Conservation (phyloP, 1,140 invertebrate genomes). For the Macrobrachium rosenbergii region DNA sequence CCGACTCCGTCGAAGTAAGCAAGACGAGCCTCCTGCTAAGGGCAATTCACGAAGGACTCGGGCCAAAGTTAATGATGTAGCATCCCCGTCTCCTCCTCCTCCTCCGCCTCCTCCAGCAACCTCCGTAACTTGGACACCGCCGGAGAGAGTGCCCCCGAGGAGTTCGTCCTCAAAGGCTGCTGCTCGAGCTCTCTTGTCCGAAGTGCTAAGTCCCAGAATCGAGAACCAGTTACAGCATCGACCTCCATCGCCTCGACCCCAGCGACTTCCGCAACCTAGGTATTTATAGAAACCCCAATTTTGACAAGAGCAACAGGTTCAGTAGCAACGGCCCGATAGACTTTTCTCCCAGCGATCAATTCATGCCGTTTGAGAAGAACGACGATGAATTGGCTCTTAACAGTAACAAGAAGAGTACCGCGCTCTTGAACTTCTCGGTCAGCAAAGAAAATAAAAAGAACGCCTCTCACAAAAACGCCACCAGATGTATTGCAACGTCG, state of each 20-base stretch:
- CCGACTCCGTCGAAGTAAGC: constrained; percentile 75
- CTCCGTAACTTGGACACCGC: neutral
- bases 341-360: neutral
- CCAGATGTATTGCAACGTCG: neutral
- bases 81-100: neutral
- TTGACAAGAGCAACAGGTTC: neutral
- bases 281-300: neutral
- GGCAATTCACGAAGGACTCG: constrained; percentile 40
- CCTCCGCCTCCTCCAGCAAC: neutral
- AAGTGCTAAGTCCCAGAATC: constrained; percentile 21
- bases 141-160: constrained; percentile 10
- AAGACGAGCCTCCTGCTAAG: constrained; percentile 71
- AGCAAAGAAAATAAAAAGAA: neutral
- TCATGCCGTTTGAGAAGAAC: neutral
- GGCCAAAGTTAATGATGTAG: neutral
- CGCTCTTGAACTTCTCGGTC: too few relatives aligned
- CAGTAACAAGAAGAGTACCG: too few relatives aligned
- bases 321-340: neutral
- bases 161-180: constrained; percentile 25
- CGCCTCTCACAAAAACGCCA: neutral
- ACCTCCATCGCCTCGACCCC: neutral
- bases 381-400: too few relatives aligned
- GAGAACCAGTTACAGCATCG: neutral
- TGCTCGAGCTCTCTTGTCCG: constrained; percentile 39
- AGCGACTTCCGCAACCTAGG: neutral